Evolutionary conservation across 1,140 invertebrate species (phyloP).

Genomic region (Conus betulinus): DNA sequence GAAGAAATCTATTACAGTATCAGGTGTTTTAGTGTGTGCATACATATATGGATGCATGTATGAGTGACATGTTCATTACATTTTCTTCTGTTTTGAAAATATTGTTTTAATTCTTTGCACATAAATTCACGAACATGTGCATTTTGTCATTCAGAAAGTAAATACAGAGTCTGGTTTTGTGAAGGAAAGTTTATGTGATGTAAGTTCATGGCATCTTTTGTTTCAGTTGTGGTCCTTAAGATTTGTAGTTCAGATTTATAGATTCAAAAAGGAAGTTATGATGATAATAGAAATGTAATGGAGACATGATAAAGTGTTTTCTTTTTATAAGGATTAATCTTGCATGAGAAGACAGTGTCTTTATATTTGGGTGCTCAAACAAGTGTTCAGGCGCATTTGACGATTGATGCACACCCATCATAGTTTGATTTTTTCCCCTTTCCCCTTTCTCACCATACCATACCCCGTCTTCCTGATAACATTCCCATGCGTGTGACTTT

Average conservation of each 20-base stretch:
- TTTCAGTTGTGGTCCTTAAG: not conserved
- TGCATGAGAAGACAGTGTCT: slow-evolving; percentile 1
- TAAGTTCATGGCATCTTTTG: not conserved
- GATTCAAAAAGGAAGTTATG: not conserved
- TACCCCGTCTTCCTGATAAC: not conserved
- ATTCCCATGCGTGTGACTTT: slow-evolving; percentile 35
- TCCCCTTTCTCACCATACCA: not conserved
- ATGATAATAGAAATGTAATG: not conserved
- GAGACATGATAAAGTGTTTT: not conserved
- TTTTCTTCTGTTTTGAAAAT: too few species aligned
- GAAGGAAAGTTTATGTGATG: not conserved
- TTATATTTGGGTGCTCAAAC: slow-evolving; percentile 11
- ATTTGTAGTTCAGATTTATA: not conserved
- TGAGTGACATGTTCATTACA: not conserved
- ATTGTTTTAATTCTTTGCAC: too few species aligned
- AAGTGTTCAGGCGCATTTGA: slow-evolving; percentile 10
- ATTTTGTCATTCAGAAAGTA: not conserved
- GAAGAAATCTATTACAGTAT: too few species aligned
- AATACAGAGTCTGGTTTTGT: not conserved
- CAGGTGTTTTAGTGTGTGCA: too few species aligned
- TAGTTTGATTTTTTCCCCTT: not conserved
- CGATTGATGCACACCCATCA: not conserved
- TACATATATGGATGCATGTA: too few species aligned
- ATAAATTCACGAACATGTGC: not conserved
- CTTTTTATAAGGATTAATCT: not conserved